These are phyloP conservation scores for Drosophila watanabei DNA, from an alignment of 1,140 invertebrate species.

Conservation along the genomic window DNA sequence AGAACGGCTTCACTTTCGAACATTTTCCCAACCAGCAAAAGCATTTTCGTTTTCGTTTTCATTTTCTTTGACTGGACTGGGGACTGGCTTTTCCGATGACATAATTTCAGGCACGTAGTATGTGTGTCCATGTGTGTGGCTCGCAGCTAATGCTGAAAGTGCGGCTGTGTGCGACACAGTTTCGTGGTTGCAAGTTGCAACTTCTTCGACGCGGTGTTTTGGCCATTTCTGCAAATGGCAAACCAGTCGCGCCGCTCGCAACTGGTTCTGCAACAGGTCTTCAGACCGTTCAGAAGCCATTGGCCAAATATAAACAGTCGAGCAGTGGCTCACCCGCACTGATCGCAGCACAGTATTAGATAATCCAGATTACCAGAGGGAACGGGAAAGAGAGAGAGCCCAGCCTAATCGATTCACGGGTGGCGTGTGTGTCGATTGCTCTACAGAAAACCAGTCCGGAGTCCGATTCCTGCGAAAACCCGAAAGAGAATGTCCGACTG, in stretches of 20 bases:
- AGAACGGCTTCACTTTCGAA: slow-evolving; percentile 50
- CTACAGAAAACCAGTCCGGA: slow-evolving; percentile 29
- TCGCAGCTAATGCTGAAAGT: slow-evolving; percentile 19
- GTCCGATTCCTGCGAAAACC: slow-evolving; percentile 35
- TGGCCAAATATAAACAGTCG: slow-evolving; percentile 43
- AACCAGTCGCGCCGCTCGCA: slow-evolving; percentile 63
- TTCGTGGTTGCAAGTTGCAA: slow-evolving; percentile 72
- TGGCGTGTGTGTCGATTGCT: slow-evolving; percentile 30
- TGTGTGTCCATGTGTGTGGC: slow-evolving; percentile 20
- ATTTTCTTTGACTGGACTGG: slow-evolving; percentile 57
- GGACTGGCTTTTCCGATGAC: slow-evolving; percentile 74
- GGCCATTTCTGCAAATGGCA: slow-evolving; percentile 70
- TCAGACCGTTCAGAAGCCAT: slow-evolving; percentile 37
- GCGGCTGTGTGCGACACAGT: slow-evolving; percentile 72
- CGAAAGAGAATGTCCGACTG: slow-evolving; percentile 66
- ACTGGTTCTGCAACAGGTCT: slow-evolving; percentile 64
- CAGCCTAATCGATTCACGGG: slow-evolving; percentile 28
- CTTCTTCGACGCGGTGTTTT: slow-evolving; percentile 66
- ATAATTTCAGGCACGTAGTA: slow-evolving; percentile 66
- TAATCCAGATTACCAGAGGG: slow-evolving; percentile 45
- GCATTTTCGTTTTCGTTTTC: slow-evolving; percentile 44
- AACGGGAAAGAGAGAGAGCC: slow-evolving; percentile 31
- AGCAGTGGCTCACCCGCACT: slow-evolving; percentile 32
- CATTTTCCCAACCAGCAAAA: slow-evolving; percentile 6
- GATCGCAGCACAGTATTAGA: slow-evolving; percentile 42